phyloP scores from a whole-genome alignment of 2,888 invertebrate genomes.

The Camponotus fellah region DNA sequence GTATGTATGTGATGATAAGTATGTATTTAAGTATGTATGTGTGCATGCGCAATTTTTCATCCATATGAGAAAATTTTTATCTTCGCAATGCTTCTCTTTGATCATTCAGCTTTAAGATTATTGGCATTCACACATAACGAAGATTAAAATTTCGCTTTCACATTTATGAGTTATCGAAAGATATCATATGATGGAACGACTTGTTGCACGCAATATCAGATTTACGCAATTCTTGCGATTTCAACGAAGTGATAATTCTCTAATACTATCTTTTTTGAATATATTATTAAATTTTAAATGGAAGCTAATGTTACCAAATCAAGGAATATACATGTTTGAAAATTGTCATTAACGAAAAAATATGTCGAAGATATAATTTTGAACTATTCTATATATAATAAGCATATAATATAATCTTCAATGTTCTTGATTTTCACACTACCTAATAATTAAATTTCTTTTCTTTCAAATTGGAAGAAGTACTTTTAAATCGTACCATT shows the following conservation, averaged over 20 bases:
- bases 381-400: too few relatives aligned
- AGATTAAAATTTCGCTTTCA: conserved; percentile 28
- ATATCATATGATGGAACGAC: conserved; percentile 27
- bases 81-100: conserved; percentile 47
- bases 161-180: conserved; percentile 48
- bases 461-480: too few relatives aligned
- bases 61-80: conserved; percentile 27
- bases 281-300: neutral
- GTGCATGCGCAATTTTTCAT: conserved; percentile 49
- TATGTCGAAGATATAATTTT: too few relatives aligned
- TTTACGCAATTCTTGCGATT: conserved; percentile 20
- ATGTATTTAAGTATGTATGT: neutral
- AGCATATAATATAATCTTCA: too few relatives aligned
- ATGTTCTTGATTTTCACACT: too few relatives aligned
- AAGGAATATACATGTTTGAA: neutral
- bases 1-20: neutral
- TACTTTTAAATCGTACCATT: too few relatives aligned
- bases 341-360: neutral
- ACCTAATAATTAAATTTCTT: too few relatives aligned
- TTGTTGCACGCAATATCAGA: neutral
- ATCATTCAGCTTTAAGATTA: conserved; percentile 58
- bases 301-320: neutral
- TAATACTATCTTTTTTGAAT: neutral
- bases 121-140: neutral
- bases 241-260: neutral